Evolutionary conservation across 2,797 vertebrate species (phyloP).

Genomic region (Argyrosomus regius): DNA sequence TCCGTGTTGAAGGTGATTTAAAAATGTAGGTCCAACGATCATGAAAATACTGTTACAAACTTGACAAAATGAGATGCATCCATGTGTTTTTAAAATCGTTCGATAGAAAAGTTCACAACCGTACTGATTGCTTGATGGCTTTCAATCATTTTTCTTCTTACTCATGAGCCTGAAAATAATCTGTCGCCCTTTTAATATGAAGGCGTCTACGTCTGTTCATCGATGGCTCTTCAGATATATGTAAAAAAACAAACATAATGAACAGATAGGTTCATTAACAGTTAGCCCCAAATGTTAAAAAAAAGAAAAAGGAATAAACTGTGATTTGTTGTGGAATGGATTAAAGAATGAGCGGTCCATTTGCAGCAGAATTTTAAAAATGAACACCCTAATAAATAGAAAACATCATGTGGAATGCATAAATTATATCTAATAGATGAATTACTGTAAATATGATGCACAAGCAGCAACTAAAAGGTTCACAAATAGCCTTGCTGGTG

Average conservation of each 20-base stretch:
- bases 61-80: constrained; percentile 9
- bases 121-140: constrained; percentile 5
- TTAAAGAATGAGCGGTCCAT: constrained; percentile 10
- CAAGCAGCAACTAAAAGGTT: constrained; percentile 57
- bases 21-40: constrained; percentile 37
- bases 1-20: constrained; percentile 4
- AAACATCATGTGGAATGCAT: constrained; percentile 67
- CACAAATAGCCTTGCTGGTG: constrained; percentile 77
- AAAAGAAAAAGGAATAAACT: constrained; percentile 29
- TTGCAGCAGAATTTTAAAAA: constrained; percentile 48
- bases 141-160: constrained; percentile 22
- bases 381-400: constrained; percentile 61
- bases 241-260: constrained; percentile 33
- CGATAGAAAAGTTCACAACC: constrained; percentile 55
- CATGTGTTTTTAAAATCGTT: constrained; percentile 52
- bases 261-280: constrained; percentile 31
- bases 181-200: constrained; percentile 12
- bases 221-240: constrained; percentile 24
- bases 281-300: constrained; percentile 37
- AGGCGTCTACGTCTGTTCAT: constrained; percentile 40
- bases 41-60: constrained; percentile 49
- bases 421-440: constrained; percentile 53
- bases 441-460: constrained; percentile 39
- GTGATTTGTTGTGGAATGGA: constrained; percentile 32
- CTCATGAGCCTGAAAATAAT: constrained; percentile 48